These are phyloP conservation scores for Craterocephalus amniculus DNA, from an alignment of 2,797 vertebrate species.

Conservation along the genomic window DNA sequence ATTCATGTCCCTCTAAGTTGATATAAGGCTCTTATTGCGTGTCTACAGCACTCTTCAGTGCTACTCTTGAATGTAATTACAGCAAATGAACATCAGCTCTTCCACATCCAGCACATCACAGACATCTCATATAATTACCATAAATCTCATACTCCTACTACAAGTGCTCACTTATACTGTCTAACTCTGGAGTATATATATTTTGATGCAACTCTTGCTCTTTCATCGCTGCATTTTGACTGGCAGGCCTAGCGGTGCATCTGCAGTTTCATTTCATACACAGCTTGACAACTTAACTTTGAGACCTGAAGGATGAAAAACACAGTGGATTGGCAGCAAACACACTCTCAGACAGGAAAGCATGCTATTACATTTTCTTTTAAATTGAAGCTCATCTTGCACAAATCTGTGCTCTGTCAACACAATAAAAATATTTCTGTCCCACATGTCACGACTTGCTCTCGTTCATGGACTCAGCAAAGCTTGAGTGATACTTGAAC, in stretches of 20 bases:
- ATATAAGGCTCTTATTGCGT: slow-evolving; percentile 9
- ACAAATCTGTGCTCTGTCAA: slow-evolving; percentile 45
- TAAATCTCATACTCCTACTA: slow-evolving; percentile 29
- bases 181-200: slow-evolving; percentile 3
- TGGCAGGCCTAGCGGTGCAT: slow-evolving; percentile 11
- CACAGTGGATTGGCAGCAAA: slow-evolving; percentile 32
- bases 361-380: slow-evolving; percentile 28
- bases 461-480: not conserved
- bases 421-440: slow-evolving; percentile 64
- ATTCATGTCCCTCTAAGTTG: slow-evolving; percentile 36
- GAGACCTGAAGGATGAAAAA: slow-evolving; percentile 16
- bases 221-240: slow-evolving; percentile 1
- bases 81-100: slow-evolving; percentile 42
- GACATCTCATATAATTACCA: slow-evolving; percentile 42
- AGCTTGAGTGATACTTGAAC: not conserved
- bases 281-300: slow-evolving; percentile 10
- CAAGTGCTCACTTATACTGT: slow-evolving; percentile 12
- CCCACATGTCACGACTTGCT: slow-evolving; percentile 8
- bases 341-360: slow-evolving; percentile 16
- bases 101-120: slow-evolving; percentile 36
- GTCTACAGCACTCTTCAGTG: slow-evolving; percentile 5
- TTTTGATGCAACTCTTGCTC: slow-evolving; percentile 18
- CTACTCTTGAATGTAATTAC: slow-evolving; percentile 58
- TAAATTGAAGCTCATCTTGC: slow-evolving; percentile 43
- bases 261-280: slow-evolving; percentile 13